A percentile compares a stretch with the other conserved stretches of the same genome.
These are phyloP conservation scores for Syndactyla subalaris DNA, from an alignment of 2,797 vertebrate species.

Conservation along the genomic window DNA sequence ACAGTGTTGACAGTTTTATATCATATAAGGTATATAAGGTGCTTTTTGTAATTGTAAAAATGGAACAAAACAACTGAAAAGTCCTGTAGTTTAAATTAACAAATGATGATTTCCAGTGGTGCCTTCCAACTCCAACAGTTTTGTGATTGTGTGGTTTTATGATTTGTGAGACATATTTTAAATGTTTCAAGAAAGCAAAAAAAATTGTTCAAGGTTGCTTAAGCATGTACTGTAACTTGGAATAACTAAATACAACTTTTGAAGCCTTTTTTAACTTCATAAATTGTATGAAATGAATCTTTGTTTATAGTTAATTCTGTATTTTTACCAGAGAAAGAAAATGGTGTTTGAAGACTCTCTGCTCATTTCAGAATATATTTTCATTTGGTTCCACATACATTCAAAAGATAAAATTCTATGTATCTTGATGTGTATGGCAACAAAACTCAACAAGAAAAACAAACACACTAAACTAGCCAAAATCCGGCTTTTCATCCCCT, in stretches of 20 bases:
- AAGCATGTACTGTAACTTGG: neutral
- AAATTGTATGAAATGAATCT: neutral
- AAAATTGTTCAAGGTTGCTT: neutral
- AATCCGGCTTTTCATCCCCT: neutral
- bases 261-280: neutral
- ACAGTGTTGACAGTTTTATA: neutral
- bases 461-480: neutral
- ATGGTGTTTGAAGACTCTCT: neutral
- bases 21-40: neutral
- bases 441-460: neutral
- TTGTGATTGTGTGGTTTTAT: neutral
- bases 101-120: neutral
- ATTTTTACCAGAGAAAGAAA: neutral
- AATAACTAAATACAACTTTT: neutral
- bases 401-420: neutral
- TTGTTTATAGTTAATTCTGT: neutral
- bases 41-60: neutral
- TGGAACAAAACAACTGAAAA: neutral
- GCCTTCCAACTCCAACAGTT: accelerated
- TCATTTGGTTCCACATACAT: neutral
- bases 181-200: neutral
- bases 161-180: neutral
- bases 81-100: neutral
- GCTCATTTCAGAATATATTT: neutral
- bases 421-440: neutral